Percentiles rank a stretch among this genome's conserved stretches.
Evolutionary conservation across 1,140 invertebrate genomes (phyloP).

Genomic region (Elymnias hypermnestra): DNA sequence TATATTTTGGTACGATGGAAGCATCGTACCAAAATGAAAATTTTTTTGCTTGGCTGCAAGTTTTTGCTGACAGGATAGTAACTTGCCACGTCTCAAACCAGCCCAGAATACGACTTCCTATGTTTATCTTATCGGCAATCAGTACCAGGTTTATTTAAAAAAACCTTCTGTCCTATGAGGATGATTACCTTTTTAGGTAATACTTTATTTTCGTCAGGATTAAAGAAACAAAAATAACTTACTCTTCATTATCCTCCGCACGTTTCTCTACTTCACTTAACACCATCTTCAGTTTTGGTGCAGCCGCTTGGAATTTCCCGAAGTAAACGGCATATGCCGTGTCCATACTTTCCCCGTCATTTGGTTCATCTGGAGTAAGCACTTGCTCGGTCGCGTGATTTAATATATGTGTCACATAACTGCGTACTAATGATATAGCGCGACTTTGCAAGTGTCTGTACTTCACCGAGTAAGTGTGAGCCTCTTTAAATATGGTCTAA

Average conservation of each 20-base stretch:
- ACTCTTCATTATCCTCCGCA: conserved; percentile 82
- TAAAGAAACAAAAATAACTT: conserved; percentile 59
- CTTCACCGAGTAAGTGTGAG: conserved; percentile 82
- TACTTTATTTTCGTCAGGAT: too few relatives aligned
- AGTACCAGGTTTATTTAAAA: too few relatives aligned
- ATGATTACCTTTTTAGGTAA: too few relatives aligned
- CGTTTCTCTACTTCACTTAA: conserved; percentile 89
- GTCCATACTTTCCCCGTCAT: conserved; percentile 76
- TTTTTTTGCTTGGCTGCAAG: too few relatives aligned
- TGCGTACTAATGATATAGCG: conserved; percentile 86
- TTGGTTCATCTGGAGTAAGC: conserved; percentile 69
- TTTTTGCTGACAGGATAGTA: too few relatives aligned
- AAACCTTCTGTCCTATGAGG: too few relatives aligned
- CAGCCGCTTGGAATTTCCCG: conserved; percentile 93
- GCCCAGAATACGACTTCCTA: too few relatives aligned
- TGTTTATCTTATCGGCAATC: too few relatives aligned
- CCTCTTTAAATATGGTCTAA: conserved; percentile 78
- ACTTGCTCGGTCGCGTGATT: conserved; percentile 87
- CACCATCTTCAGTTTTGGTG: conserved; percentile 88
- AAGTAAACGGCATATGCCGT: conserved; percentile 94
- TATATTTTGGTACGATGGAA: too few relatives aligned
- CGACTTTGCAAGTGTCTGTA: conserved; percentile 88
- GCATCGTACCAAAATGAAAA: too few relatives aligned
- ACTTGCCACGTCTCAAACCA: too few relatives aligned
- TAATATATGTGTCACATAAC: conserved; percentile 84